Conservation (phyloP, 2,888 invertebrate genomes). For the Aleiodes alternator region DNA sequence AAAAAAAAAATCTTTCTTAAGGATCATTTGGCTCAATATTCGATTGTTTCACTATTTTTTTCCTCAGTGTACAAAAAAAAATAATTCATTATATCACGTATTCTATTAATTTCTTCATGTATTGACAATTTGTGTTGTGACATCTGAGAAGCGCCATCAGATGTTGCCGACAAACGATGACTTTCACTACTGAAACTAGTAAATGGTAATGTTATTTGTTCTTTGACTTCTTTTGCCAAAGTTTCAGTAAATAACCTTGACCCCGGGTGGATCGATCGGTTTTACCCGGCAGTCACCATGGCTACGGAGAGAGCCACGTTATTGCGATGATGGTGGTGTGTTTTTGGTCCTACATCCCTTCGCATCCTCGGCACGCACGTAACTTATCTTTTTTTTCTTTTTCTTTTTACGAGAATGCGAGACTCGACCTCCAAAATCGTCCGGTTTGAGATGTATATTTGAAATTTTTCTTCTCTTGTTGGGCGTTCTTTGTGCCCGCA, state of each 20-base stretch:
- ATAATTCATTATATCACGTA: too few species aligned
- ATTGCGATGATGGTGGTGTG: conserved; percentile 51
- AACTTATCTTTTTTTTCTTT: neutral
- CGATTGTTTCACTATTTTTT: too few species aligned
- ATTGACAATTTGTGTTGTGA: too few species aligned
- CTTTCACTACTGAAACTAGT: neutral
- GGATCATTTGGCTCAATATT: too few species aligned
- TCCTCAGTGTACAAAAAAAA: too few species aligned
- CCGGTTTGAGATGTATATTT: conserved; percentile 11
- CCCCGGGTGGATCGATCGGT: conserved; percentile 72
- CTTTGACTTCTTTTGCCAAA: conserved; percentile 13
- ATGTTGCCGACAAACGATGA: too few species aligned
- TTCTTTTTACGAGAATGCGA: neutral
- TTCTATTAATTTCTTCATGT: too few species aligned
- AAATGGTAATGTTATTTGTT: conserved; percentile 9
- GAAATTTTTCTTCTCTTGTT: conserved; percentile 1
- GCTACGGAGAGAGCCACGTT: conserved; percentile 65
- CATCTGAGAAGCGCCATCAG: too few species aligned
- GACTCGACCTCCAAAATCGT: conserved; percentile 19
- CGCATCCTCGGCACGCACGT: conserved; percentile 48
- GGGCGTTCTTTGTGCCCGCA: neutral
- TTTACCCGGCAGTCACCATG: conserved; percentile 73
- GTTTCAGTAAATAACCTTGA: conserved; percentile 67
- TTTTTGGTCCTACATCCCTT: conserved; percentile 39
- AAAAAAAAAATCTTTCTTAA: too few species aligned